phyloP scores from a whole-genome alignment of 1,140 invertebrate species.

The Orussus abietinus region DNA sequence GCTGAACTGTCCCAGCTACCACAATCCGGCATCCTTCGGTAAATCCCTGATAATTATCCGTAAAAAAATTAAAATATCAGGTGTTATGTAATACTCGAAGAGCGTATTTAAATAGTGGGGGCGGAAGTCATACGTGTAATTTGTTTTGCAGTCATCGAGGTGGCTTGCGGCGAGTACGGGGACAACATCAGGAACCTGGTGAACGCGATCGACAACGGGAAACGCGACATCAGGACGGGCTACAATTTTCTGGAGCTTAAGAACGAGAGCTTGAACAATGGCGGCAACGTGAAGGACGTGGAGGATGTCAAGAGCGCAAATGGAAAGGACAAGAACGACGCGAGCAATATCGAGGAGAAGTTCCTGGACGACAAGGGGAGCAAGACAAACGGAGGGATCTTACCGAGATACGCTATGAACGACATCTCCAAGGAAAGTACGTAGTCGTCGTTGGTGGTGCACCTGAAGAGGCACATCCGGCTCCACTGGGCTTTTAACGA shows the following conservation, averaged over 20 bases:
- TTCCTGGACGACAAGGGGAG: conserved; percentile 50
- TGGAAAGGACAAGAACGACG: conserved; percentile 54
- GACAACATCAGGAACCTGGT: conserved; percentile 82
- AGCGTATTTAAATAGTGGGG: no score
- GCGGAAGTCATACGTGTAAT: no score
- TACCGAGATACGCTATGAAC: conserved; percentile 60
- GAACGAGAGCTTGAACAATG: conserved; percentile 62
- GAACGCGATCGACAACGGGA: conserved; percentile 78
- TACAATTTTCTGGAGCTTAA: conserved; percentile 59
- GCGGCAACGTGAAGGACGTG: conserved; percentile 33
- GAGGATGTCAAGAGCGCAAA: conserved; percentile 37
- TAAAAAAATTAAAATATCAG: conserved; percentile 6
- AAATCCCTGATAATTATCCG: conserved; percentile 25
- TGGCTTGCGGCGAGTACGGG: conserved; percentile 92
- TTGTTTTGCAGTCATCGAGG: conserved; percentile 81
- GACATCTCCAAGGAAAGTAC: conserved; percentile 64
- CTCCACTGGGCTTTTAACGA: no score
- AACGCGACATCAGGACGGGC: conserved; percentile 68
- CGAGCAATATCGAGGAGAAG: conserved; percentile 52
- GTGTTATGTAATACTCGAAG: no score
- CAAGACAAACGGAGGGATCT: conserved; percentile 38
- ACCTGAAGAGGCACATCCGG: no score
- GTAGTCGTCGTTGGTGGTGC: conserved; percentile 17
- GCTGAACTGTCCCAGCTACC: conserved; percentile 89
- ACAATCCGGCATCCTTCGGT: conserved; percentile 95